Conservation (phyloP, 2,113 vertebrate genomes). For the Ammodramus savannarum region DNA sequence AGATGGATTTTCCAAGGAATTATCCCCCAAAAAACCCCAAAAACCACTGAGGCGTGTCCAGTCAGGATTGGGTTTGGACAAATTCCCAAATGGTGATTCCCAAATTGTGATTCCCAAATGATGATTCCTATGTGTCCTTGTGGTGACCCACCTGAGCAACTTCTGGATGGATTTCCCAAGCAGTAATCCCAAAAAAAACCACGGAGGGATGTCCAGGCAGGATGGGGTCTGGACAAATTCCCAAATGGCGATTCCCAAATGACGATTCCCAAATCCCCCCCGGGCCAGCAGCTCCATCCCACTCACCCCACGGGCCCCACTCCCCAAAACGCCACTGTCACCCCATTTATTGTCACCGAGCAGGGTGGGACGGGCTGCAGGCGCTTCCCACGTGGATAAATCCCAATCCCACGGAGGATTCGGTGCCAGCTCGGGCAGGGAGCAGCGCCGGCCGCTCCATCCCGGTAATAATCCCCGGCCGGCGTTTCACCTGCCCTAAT, state of each 20-base stretch:
- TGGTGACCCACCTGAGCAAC: too few species aligned
- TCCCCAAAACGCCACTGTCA: accelerated
- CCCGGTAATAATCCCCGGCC: not conserved
- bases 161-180: too few species aligned
- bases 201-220: too few species aligned
- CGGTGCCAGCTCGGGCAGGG: not conserved
- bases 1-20: too few species aligned
- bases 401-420: accelerated
- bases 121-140: too few species aligned
- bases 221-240: too few species aligned
- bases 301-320: accelerated
- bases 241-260: not conserved
- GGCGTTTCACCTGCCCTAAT: constrained; percentile 5
- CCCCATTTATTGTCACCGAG: accelerated
- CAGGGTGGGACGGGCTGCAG: accelerated
- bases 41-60: too few species aligned
- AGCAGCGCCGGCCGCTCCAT: not conserved
- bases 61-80: too few species aligned
- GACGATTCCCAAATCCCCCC: not conserved
- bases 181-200: too few species aligned
- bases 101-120: too few species aligned
- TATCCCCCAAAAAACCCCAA: too few species aligned
- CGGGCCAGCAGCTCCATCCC: not conserved
- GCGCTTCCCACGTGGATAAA: not conserved
- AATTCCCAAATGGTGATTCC: too few species aligned